These are phyloP conservation scores for Uromys caudimaculatus DNA, from an alignment of 2,797 vertebrate species.

Conservation along the genomic window DNA sequence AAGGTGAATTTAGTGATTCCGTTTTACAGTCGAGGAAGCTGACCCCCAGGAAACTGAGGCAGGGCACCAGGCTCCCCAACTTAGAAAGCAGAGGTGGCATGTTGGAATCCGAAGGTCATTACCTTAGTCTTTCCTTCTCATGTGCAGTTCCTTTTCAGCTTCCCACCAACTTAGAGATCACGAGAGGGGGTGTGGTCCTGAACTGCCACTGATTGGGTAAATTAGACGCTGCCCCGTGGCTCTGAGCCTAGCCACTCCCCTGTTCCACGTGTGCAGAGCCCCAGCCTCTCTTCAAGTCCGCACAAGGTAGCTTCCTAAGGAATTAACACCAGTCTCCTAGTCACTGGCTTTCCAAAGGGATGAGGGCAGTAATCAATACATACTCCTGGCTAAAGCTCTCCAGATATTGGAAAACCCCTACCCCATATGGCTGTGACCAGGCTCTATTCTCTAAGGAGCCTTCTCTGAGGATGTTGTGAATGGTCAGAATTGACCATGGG, in stretches of 20 bases:
- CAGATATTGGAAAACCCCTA: background rate
- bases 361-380: background rate
- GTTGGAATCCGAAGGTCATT: background rate
- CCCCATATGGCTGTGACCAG: background rate
- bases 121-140: background rate
- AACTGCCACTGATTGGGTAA: background rate
- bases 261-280: background rate
- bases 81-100: background rate
- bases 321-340: background rate
- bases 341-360: background rate
- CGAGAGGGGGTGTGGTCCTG: background rate
- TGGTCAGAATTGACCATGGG: background rate
- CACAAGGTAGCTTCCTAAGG: background rate
- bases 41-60: background rate
- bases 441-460: background rate
- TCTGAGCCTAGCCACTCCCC: background rate
- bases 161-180: background rate
- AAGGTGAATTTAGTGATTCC: slow-evolving; percentile 8
- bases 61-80: background rate
- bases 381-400: slow-evolving; percentile 1
- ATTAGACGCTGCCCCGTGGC: background rate
- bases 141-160: background rate
- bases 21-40: background rate
- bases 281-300: background rate
- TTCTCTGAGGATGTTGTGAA: background rate